Base-by-base conservation (phyloP, 2,888 invertebrate species). In the Agriotes lineatus region DNA sequence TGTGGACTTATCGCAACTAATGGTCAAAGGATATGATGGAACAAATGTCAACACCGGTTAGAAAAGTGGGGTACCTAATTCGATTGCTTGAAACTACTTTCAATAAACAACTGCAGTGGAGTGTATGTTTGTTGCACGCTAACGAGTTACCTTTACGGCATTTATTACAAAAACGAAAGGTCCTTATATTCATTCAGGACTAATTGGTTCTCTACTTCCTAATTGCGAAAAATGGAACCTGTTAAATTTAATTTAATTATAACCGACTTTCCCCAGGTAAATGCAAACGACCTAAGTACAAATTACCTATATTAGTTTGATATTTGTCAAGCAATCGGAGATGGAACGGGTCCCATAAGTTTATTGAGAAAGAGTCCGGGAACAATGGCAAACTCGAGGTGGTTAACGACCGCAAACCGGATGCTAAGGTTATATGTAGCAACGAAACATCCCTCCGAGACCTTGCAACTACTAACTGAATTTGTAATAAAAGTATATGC, bases 61-160 rank as follows among this genome's bases (percentile, higher is more conserved):
- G 14, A 3, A 42, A n/a, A n/a, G n/a, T n/a, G n/a, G n/a, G n/a
- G n/a, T n/a, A n/a, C n/a, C n/a, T n/a, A n/a, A n/a, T n/a, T n/a
- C n/a, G n/a, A n/a, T n/a, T n/a, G n/a, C n/a, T n/a, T n/a, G n/a
- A n/a, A n/a, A n/a, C n/a, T n/a, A n/a, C n/a, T n/a, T n/a, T n/a
- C n/a, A n/a, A 57, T 20, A 42, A 39, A 12, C 59, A 12, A 1
- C 14, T 58, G 12, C 42, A 58, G 9, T 58, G 44, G 59, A 37
- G 37, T 10, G 19, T 59, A 9, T 59, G 59, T 12, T 10, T 45
- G 2, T 14, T 59, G 14, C 59, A 42, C 14, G 9, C 45, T 6
- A 59, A 59, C 19, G 42, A 59, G 37, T 9, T 58, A 16, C 58
- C 42, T 10, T 25, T 59, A 18, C 25, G 45, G 14, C 22, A 45